Evolutionary conservation across 2,113 vertebrate species (phyloP).

Genomic region (Leptocoma aspasia): DNA sequence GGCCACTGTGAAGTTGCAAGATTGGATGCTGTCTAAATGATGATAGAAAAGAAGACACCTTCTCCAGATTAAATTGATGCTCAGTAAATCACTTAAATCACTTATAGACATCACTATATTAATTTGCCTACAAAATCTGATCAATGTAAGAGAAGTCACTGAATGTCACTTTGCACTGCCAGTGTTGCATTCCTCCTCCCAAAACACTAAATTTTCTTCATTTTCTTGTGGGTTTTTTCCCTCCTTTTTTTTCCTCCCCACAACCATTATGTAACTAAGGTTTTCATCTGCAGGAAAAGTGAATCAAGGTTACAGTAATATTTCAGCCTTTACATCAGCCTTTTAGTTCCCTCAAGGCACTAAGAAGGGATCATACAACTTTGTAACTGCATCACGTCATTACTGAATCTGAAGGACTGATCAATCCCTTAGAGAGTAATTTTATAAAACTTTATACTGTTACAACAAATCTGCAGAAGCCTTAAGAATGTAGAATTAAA

Average conservation of each 20-base stretch:
- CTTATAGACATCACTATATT: not conserved
- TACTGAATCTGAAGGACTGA: constrained; percentile 8
- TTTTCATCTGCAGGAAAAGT: not conserved
- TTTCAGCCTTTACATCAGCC: not conserved
- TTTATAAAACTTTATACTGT: not conserved
- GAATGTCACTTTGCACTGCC: not conserved
- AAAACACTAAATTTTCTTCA: not conserved
- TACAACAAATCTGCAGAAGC: not conserved
- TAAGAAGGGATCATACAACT: constrained; percentile 3
- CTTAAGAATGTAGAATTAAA: not conserved
- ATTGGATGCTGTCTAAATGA: not conserved
- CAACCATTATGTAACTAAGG: not conserved
- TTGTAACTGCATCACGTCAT: not conserved
- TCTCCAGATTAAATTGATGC: not conserved
- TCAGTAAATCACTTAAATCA: not conserved
- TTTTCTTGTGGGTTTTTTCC: fast-evolving
- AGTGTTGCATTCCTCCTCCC: not conserved
- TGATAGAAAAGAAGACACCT: not conserved
- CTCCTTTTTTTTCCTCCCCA: fast-evolving
- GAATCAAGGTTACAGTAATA: not conserved
- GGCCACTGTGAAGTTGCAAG: not conserved
- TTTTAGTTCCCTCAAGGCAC: constrained; percentile 19
- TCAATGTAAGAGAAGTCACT: not conserved
- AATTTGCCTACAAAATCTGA: not conserved
- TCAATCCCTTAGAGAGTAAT: not conserved